Evolutionary conservation across 1,140 invertebrate species (phyloP).

Genomic region (Schmidtea mediterranea): DNA sequence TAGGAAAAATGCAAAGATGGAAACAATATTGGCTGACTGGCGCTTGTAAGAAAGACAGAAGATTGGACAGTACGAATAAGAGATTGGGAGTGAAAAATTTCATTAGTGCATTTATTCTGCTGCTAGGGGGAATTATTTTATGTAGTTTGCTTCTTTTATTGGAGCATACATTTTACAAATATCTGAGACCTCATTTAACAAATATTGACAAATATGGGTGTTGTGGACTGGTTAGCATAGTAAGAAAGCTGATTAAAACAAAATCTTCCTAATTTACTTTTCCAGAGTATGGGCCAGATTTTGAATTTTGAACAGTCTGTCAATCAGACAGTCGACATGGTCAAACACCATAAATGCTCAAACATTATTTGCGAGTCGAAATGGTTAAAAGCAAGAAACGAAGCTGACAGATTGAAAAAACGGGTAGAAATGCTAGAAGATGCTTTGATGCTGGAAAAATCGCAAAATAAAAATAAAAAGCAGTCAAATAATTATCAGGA

Average conservation of each 20-base stretch:
- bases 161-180: conserved; percentile 81
- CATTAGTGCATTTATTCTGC: conserved; percentile 70
- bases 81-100: conserved; percentile 83
- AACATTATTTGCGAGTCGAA: conserved; percentile 13
- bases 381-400: conserved; percentile 53
- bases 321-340: background rate
- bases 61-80: conserved; percentile 30
- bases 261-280: background rate
- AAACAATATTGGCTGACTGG: conserved; percentile 89
- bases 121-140: conserved; percentile 67
- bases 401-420: conserved; percentile 34
- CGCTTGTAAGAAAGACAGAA: conserved; percentile 47
- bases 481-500: too few species aligned
- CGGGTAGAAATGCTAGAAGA: too few species aligned
- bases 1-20: conserved; percentile 64
- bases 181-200: conserved; percentile 50
- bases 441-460: too few species aligned
- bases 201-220: conserved; percentile 57
- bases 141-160: conserved; percentile 51
- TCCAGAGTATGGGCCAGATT: background rate
- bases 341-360: conserved; percentile 7
- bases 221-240: conserved; percentile 61
- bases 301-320: background rate
- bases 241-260: too few species aligned
- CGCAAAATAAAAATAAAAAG: too few species aligned